Percentiles rank a stretch among this genome's conserved stretches.
phyloP scores from a whole-genome alignment of 2,797 vertebrate genomes.

The Poeciliopsis infans region DNA sequence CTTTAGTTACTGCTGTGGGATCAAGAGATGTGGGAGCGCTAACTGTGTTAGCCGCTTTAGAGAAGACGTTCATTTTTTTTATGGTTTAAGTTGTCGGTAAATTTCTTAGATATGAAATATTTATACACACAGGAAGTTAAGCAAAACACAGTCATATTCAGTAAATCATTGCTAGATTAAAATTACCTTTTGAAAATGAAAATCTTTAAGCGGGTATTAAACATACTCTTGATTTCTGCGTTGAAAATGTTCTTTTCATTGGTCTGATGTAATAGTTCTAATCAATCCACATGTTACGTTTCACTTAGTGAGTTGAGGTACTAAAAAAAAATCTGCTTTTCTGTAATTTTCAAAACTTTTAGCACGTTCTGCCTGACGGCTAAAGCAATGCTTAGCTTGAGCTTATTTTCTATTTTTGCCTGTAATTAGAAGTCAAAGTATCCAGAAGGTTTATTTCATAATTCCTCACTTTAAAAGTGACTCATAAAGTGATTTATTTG shows the following conservation, averaged over 20 bases:
- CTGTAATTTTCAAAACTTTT: not conserved
- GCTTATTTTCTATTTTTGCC: not conserved
- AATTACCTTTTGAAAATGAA: not conserved
- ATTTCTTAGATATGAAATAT: not conserved
- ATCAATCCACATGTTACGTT: not conserved
- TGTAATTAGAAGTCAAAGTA: not conserved
- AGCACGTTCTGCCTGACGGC: not conserved
- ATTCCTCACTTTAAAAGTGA: no score
- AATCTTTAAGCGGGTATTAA: not conserved
- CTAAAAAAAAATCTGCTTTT: not conserved
- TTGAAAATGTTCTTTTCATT: no score
- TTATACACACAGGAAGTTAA: not conserved
- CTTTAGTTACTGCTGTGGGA: constrained; percentile 61
- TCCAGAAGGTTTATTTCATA: not conserved
- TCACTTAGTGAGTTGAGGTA: not conserved
- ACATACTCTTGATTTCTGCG: not conserved
- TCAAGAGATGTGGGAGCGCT: constrained; percentile 39
- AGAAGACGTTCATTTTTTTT: constrained; percentile 29
- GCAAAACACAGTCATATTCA: not conserved
- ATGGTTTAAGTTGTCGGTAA: not conserved
- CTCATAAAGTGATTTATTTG: not conserved
- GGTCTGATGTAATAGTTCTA: no score
- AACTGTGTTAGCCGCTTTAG: constrained; percentile 25
- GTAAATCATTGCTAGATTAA: not conserved
- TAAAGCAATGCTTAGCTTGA: not conserved